These are phyloP conservation scores for Sitobion miscanthi DNA, from an alignment of 1,140 invertebrate species.

Conservation along the genomic window DNA sequence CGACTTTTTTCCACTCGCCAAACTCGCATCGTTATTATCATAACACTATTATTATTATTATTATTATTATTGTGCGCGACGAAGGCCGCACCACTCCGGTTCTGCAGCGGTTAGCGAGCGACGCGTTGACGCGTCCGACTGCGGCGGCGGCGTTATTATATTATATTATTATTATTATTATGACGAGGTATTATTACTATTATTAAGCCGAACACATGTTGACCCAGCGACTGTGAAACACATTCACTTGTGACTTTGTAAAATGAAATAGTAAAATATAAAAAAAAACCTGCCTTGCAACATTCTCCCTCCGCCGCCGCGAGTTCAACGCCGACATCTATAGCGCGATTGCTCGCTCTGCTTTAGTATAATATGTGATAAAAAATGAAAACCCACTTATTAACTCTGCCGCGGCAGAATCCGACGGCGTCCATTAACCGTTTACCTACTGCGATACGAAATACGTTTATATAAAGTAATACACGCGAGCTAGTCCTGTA, in stretches of 20 bases:
- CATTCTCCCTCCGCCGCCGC: constrained; percentile 37
- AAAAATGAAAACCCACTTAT: constrained; percentile 47
- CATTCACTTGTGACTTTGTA: constrained; percentile 53
- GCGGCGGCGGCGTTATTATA: constrained; percentile 17
- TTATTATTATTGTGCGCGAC: constrained; percentile 20
- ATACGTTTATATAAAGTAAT: neutral
- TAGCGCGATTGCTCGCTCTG: no score
- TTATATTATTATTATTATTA: constrained; percentile 41
- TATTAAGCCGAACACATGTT: constrained; percentile 49
- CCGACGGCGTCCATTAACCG: neutral
- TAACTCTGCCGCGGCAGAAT: neutral
- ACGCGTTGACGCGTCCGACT: constrained; percentile 48
- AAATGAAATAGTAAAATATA: neutral
- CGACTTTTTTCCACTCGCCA: neutral
- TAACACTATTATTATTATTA: neutral
- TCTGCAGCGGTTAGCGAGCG: constrained; percentile 6
- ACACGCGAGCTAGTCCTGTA: no score
- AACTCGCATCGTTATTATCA: neutral
- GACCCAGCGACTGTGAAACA: constrained; percentile 48
- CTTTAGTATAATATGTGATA: neutral
- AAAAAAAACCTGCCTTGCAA: constrained; percentile 42
- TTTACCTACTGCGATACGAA: neutral
- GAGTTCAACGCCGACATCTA: neutral
- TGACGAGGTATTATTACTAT: constrained; percentile 38
- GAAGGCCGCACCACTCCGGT: constrained; percentile 29